phyloP scores from a whole-genome alignment of 1,140 invertebrate genomes.

The Aphis gossypii region DNA sequence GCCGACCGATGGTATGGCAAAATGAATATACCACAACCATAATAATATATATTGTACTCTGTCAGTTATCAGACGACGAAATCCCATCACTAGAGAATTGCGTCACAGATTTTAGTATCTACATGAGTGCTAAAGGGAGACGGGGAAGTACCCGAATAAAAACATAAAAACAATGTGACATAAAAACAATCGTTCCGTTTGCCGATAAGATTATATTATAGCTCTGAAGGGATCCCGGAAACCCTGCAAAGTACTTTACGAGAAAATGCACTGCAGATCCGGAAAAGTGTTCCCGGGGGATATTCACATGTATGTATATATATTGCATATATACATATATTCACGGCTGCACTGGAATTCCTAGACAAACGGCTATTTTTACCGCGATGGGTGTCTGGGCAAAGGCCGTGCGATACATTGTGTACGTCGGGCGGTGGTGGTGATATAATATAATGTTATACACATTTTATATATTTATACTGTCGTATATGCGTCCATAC shows the following conservation, averaged over 20 bases:
- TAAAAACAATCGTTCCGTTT: neutral
- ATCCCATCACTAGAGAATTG: neutral
- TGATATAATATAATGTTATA: too few species aligned
- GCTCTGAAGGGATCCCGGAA: neutral
- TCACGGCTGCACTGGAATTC: neutral
- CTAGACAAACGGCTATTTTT: neutral
- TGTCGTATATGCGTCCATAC: too few species aligned
- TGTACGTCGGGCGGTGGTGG: too few species aligned
- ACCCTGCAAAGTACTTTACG: neutral
- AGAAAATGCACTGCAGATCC: neutral
- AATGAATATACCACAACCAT: neutral
- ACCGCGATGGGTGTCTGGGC: neutral
- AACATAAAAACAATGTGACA: neutral
- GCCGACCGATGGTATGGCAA: neutral
- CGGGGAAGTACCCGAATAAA: neutral
- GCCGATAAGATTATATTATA: conserved; percentile 26
- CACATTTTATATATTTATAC: too few species aligned
- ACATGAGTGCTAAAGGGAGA: neutral
- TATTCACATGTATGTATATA: neutral
- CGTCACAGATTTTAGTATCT: conserved; percentile 2
- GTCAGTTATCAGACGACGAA: neutral
- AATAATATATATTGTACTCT: neutral
- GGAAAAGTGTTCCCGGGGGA: neutral
- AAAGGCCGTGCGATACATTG: neutral
- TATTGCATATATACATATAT: too few species aligned